A percentile compares a stretch with the other conserved stretches of the same genome.
Evolutionary conservation across 2,797 vertebrate genomes (phyloP).

Genomic region (Sebastes oblongus): DNA sequence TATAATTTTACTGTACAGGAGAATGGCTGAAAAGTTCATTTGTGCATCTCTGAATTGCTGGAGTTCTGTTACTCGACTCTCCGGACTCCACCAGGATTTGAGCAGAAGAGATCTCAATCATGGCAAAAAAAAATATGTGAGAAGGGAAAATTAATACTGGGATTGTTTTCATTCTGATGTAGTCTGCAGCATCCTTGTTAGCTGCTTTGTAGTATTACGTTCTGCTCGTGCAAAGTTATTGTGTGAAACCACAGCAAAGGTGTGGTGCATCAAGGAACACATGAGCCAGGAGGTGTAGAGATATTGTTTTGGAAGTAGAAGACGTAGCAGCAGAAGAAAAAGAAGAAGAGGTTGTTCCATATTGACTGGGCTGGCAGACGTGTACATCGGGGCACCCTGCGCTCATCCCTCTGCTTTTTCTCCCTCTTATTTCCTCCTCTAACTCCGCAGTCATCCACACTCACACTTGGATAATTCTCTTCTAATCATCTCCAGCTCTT

Average conservation of each 20-base stretch:
- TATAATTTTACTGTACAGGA: not conserved
- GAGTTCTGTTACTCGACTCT: not conserved
- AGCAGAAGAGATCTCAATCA: not conserved
- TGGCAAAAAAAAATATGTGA: not conserved
- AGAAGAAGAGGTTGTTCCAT: constrained; percentile 5
- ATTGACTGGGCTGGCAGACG: constrained; percentile 6
- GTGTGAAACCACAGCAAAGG: not conserved
- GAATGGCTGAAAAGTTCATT: not conserved
- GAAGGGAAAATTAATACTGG: not conserved
- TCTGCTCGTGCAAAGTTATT: not conserved
- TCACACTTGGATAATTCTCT: constrained; percentile 79
- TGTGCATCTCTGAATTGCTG: not conserved
- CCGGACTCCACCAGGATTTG: not conserved
- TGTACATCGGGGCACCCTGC: constrained; percentile 9
- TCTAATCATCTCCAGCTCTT: constrained; percentile 74
- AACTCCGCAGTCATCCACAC: constrained; percentile 44
- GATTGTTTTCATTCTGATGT: not conserved
- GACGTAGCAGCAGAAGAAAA: not conserved
- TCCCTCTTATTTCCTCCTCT: constrained; percentile 15
- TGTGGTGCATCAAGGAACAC: not conserved
- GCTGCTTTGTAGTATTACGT: not conserved
- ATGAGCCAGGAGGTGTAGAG: not conserved
- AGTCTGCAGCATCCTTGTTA: not conserved
- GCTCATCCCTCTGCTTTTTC: constrained; percentile 12
- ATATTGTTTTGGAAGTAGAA: not conserved